Evolutionary conservation across 2,888 invertebrate species (phyloP).

Genomic region (Argyra leucocephala): DNA sequence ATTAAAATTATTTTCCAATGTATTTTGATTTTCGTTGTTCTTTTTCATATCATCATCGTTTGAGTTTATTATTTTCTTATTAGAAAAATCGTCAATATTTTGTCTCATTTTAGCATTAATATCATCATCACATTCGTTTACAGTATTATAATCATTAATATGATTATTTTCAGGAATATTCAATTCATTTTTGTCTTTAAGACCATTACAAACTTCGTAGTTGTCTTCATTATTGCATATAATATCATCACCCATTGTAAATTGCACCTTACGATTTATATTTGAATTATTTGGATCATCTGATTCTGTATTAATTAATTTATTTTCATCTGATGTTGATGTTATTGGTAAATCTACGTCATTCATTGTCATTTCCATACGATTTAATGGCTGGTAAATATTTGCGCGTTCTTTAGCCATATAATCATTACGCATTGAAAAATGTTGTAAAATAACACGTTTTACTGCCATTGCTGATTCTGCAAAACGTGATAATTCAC

Average conservation of each 20-base stretch:
- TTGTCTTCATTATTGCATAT: constrained; percentile 6
- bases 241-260: constrained; percentile 1
- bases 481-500: constrained; percentile 88
- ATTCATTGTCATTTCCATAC: neutral
- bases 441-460: constrained; percentile 88
- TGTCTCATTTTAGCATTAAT: constrained; percentile 1
- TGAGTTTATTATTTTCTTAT: neutral
- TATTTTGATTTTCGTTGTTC: neutral
- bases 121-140: neutral
- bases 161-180: neutral
- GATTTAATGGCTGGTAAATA: constrained; percentile 43
- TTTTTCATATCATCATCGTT: neutral
- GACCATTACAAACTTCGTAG: neutral
- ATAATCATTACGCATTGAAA: constrained; percentile 80
- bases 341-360: neutral
- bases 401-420: constrained; percentile 53
- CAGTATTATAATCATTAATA: neutral
- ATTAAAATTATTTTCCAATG: neutral
- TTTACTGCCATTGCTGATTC: constrained; percentile 95
- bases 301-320: neutral
- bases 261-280: neutral
- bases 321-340: neutral
- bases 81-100: constrained; percentile 2
- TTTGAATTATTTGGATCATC: neutral
- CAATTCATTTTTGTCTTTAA: neutral